Evolutionary conservation across 2,797 vertebrate genomes (phyloP).

Genomic region (Pangasius sanitwongsei): DNA sequence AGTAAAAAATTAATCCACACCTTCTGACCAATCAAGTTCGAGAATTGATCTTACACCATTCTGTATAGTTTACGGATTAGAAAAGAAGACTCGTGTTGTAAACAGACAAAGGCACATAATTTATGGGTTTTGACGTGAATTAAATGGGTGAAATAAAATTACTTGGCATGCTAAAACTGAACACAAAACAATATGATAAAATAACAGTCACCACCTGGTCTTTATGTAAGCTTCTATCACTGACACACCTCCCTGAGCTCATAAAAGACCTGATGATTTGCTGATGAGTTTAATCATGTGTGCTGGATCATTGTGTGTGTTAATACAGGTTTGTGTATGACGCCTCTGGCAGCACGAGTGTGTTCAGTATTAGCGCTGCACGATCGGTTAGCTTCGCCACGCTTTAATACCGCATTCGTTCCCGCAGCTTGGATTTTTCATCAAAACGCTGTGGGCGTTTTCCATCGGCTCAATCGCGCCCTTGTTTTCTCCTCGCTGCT

Average conservation of each 20-base stretch:
- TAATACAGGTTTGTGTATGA: not conserved
- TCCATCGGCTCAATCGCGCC: not conserved
- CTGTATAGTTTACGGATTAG: not conserved
- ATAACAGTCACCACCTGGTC: not conserved
- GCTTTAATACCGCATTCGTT: not conserved
- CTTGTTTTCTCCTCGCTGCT: not conserved
- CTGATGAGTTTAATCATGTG: slow-evolving; percentile 21
- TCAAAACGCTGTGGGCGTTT: not conserved
- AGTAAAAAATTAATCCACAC: not conserved
- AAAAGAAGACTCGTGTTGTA: not conserved
- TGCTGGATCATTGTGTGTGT: not conserved
- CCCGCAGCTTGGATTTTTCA: not conserved
- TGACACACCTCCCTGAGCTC: not conserved
- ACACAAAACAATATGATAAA: not conserved
- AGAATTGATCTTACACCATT: not conserved
- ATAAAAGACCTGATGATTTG: slow-evolving; percentile 15
- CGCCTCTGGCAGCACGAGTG: not conserved
- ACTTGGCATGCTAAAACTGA: not conserved
- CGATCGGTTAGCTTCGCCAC: not conserved
- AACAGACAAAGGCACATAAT: not conserved
- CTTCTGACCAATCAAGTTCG: not conserved
- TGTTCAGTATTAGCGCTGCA: not conserved
- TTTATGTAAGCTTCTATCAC: not conserved
- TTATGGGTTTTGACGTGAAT: not conserved
- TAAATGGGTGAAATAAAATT: not conserved